Evolutionary conservation across 2,888 invertebrate species (phyloP).

Genomic region (Teleogryllus oceanicus): DNA sequence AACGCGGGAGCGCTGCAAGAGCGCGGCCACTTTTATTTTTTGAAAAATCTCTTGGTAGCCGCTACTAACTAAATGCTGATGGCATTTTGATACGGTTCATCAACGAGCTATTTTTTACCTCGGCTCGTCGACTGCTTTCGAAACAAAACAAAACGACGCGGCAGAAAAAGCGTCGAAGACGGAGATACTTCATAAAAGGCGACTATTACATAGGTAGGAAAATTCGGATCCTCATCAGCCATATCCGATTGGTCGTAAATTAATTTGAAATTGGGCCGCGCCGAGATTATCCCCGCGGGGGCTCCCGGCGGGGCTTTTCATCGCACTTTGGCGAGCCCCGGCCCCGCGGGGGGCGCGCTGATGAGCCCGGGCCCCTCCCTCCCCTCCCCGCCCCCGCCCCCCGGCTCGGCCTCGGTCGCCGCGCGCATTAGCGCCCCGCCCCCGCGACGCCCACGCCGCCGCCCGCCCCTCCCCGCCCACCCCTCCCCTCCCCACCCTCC

Average conservation of each 20-base stretch:
- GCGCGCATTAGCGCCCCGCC: not conserved
- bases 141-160: not conserved
- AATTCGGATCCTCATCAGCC: slow-evolving; percentile 24
- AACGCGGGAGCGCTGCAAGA: not conserved
- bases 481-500: too few species aligned
- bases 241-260: slow-evolving; percentile 30
- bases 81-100: slow-evolving; percentile 18
- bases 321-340: slow-evolving; percentile 35
- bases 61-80: slow-evolving; percentile 18
- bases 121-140: not conserved
- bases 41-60: not conserved
- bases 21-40: not conserved
- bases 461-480: too few species aligned
- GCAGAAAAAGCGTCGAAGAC: not conserved
- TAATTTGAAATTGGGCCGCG: slow-evolving; percentile 34
- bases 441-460: too few species aligned
- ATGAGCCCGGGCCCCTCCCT: not conserved
- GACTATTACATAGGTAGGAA: slow-evolving; percentile 12
- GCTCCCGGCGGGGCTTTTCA: slow-evolving; percentile 33
- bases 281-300: slow-evolving; percentile 30
- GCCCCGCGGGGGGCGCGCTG: not conserved
- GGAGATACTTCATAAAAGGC: slow-evolving; percentile 20
- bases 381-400: not conserved
- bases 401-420: not conserved
- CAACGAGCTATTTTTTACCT: not conserved